Evolutionary conservation across 2,797 vertebrate genomes (phyloP).

Genomic region (Pogonophryne albipinna): DNA sequence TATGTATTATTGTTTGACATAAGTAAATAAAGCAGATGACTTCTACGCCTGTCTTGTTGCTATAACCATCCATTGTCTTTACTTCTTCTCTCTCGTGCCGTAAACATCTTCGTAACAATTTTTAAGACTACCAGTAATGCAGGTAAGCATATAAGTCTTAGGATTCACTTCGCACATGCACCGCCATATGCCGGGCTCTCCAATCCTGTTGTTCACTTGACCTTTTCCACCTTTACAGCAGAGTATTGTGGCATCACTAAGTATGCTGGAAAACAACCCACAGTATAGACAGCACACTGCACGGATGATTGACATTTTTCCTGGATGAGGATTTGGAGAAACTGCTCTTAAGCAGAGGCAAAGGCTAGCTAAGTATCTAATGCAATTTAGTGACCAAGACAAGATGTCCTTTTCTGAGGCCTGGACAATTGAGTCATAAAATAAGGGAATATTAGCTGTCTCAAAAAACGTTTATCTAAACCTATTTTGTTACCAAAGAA

Average conservation of each 20-base stretch:
- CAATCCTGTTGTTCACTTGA: conserved; percentile 72
- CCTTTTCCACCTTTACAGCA: conserved; percentile 59
- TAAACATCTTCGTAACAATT: conserved; percentile 27
- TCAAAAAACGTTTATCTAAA: conserved; percentile 16
- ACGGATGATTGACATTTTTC: conserved; percentile 26
- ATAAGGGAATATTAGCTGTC: conserved; percentile 22
- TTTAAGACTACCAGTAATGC: conserved; percentile 53
- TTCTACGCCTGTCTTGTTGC: conserved; percentile 66
- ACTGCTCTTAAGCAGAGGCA: conserved; percentile 28
- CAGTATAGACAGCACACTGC: not conserved
- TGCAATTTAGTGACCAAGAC: conserved; percentile 35
- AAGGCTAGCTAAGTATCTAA: conserved; percentile 45
- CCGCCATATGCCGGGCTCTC: conserved; percentile 63
- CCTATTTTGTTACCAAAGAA: conserved; percentile 43
- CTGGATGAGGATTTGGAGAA: conserved; percentile 32
- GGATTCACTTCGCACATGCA: conserved; percentile 63
- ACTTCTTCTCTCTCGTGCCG: conserved; percentile 1
- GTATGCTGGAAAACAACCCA: conserved; percentile 19
- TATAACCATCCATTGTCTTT: conserved; percentile 6
- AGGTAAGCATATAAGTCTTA: conserved; percentile 75
- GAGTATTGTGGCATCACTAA: conserved; percentile 5
- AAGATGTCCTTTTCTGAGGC: conserved; percentile 27
- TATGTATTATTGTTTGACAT: conserved; percentile 84
- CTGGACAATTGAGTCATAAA: conserved; percentile 10
- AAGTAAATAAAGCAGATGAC: conserved; percentile 84